phyloP scores from a whole-genome alignment of 2,888 invertebrate genomes.

The Chloroclysta siterata region DNA sequence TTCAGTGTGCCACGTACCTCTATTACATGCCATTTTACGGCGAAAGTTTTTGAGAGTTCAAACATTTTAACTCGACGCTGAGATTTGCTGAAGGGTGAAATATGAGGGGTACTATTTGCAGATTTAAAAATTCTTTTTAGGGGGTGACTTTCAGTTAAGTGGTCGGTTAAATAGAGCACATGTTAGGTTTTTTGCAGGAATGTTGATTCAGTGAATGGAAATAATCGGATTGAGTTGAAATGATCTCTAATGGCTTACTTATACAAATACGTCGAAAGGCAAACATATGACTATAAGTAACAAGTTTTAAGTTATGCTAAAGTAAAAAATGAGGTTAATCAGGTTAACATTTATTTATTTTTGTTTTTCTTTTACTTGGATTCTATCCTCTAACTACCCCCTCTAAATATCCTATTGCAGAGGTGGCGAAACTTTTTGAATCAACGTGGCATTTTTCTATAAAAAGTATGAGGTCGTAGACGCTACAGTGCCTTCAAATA shows the following conservation, averaged over 20 bases:
- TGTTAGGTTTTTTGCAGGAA: slow-evolving; percentile 44
- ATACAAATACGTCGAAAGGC: too few species aligned
- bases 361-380: too few species aligned
- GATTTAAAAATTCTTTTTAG: slow-evolving; percentile 71
- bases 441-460: too few species aligned
- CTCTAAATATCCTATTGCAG: too few species aligned
- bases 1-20: slow-evolving; percentile 45
- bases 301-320: too few species aligned
- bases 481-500: too few species aligned
- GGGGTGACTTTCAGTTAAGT: slow-evolving; percentile 54
- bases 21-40: slow-evolving; percentile 54
- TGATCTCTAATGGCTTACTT: not conserved
- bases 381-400: too few species aligned
- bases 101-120: slow-evolving; percentile 70
- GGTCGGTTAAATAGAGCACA: slow-evolving; percentile 59
- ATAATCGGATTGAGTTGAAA: slow-evolving; percentile 29
- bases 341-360: too few species aligned
- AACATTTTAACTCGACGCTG: slow-evolving; percentile 62
- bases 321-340: too few species aligned
- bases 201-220: slow-evolving; percentile 31
- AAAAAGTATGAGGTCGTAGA: too few species aligned
- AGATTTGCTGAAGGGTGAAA: slow-evolving; percentile 72
- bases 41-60: slow-evolving; percentile 65
- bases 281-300: too few species aligned
- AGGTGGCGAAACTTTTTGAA: too few species aligned